phyloP scores from a whole-genome alignment of 2,888 invertebrate species.

The Drosophila neotestacea region DNA sequence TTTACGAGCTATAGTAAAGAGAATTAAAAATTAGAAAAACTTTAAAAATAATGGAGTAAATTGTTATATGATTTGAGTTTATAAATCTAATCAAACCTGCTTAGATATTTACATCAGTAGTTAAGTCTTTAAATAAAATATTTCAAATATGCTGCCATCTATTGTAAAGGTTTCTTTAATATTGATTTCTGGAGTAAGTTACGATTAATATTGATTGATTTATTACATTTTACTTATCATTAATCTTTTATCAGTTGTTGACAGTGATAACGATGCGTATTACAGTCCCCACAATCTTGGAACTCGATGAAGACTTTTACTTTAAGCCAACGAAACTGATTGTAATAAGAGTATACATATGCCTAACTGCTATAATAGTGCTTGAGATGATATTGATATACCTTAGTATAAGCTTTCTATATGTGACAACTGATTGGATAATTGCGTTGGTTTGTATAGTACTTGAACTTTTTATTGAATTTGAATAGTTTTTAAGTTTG shows the following conservation, averaged over 20 bases:
- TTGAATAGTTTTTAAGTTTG: no score
- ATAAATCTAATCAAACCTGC: not conserved
- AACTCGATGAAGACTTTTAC: slow-evolving; percentile 5
- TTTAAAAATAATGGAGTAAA: no score
- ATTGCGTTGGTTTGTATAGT: slow-evolving; percentile 32
- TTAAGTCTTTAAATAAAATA: not conserved
- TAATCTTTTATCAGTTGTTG: slow-evolving; percentile 12
- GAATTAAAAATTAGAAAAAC: no score
- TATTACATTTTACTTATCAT: not conserved
- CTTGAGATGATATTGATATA: slow-evolving; percentile 24
- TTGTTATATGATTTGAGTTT: no score
- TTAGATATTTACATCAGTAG: slow-evolving; percentile 2
- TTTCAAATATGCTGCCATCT: slow-evolving; percentile 19
- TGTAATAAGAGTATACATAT: slow-evolving; percentile 32
- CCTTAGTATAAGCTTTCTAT: slow-evolving; percentile 26
- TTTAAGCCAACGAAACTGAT: slow-evolving; percentile 20
- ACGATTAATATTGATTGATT: not conserved
- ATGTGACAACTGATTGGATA: slow-evolving; percentile 39
- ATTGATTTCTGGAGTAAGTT: slow-evolving; percentile 26
- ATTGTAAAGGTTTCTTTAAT: slow-evolving; percentile 9
- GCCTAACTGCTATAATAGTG: slow-evolving; percentile 15
- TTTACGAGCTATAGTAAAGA: no score
- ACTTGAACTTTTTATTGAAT: no score
- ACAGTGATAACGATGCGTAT: slow-evolving; percentile 41
- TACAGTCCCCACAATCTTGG: slow-evolving; percentile 15